Evolutionary conservation across 2,888 invertebrate species (phyloP), one percentile per base, ranked within the genome.

Genomic region (Latrodectus elegans): DNA sequence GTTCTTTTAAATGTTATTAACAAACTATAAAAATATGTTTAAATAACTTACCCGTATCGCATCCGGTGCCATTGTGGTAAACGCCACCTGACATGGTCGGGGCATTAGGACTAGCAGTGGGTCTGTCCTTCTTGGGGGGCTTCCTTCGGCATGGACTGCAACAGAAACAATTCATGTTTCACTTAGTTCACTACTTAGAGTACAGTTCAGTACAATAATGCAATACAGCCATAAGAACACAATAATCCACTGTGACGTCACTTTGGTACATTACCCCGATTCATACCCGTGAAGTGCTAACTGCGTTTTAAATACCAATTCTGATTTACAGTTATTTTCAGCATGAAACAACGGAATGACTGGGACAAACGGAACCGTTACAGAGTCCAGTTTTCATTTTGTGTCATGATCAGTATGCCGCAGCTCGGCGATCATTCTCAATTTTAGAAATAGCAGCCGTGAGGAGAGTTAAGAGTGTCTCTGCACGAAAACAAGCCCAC

Each of bases 1-100:
- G 6, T 38, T 38, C 4, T 3, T 38, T 38, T 38, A 38, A 38
- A 2, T 38, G 38, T 38, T 38, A 38, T 38, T 6, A 6, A 38
- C 38, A 38, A 38, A 38, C 4, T 38, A 38, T 38, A 38, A 38
- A 38, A 6, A 38, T 38, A 38, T 6, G 6, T 38, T 22, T 0
- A 1, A 22, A 9, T 4, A 17, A 64, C 49, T 53, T 79, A 88
- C 88, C 83, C 14, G 88, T 81, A 55, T 88, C 88, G 79, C 78
- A 88, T 88, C 88, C 88, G 74, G 83, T 75, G 74, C 88, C 88
- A 75, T 88, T 88, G 71, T 88, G 78, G 79, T 83, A 88, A 73
- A 88, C 83, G 74, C 83, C 70, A 74, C 70, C 75, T 83, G 88
- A 88, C 88, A 88, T 88, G 83, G 72, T 84, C 83, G 78, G 88